Conservation (phyloP, 2,113 vertebrate species). For the Gavia stellata region DNA sequence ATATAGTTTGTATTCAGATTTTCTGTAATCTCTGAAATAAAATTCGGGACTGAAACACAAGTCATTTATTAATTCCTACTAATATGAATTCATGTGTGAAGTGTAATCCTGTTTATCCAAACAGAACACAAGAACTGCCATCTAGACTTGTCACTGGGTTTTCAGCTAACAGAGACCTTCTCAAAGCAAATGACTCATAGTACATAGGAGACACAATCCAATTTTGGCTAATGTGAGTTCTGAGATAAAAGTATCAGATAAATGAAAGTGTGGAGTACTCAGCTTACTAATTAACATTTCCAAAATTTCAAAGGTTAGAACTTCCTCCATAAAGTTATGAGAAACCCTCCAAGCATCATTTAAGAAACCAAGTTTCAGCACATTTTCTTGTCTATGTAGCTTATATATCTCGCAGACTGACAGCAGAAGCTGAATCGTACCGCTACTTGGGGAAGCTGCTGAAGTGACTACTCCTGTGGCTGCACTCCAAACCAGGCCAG, state of each 20-base stretch:
- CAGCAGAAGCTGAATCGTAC: background rate
- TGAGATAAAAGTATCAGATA: background rate
- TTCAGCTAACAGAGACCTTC: background rate
- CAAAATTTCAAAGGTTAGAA: background rate
- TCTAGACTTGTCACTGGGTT: background rate
- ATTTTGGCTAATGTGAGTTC: background rate
- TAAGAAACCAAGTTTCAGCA: background rate
- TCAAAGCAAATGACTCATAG: slow-evolving; percentile 6
- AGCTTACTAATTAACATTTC: slow-evolving; percentile 29
- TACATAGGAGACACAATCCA: background rate
- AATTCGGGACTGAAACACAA: background rate
- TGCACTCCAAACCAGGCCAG: background rate
- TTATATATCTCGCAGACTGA: background rate
- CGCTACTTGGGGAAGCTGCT: background rate
- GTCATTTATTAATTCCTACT: background rate
- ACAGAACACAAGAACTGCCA: background rate
- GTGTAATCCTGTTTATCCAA: background rate
- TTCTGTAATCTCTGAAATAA: background rate
- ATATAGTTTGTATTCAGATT: background rate
- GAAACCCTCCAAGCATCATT: background rate
- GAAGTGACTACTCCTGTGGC: background rate
- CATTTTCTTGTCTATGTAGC: background rate
- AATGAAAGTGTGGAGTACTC: background rate
- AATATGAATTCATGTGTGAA: background rate
- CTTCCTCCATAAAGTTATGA: background rate